Evolutionary conservation across 2,113 vertebrate genomes (phyloP), one percentile per base, ranked within the genome.

Genomic region (Riparia riparia): DNA sequence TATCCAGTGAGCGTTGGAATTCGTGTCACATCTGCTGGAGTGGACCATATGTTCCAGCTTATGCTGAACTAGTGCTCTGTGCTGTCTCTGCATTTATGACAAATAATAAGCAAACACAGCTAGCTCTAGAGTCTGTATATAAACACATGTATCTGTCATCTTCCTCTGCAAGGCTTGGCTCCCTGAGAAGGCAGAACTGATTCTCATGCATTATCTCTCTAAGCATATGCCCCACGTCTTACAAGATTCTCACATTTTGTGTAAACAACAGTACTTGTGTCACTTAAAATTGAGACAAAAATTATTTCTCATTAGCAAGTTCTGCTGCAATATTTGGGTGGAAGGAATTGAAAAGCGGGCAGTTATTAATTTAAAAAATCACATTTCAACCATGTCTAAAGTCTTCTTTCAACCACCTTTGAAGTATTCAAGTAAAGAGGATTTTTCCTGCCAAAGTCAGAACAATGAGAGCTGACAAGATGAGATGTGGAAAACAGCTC

Each of bases 241-340:
- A 71, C 51, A 72, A 77, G 70, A 82, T 54, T 94, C 57, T 65
- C 78, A 88, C 63, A 72, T 68, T 94, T 81, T 81, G 31, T 79
- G 64, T 86, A 88, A 93, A 95, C 87, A 94, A 86, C 65, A 80
- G 83, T 70, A 86, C 51, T 96, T 45, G 45, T 91, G 82, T 63
- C 84, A 85, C 74, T 91, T 91, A 50, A 87, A 88, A 91, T 4
- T 50, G 34, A 94, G 68, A 69, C 50, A 21, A 42, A 42, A 85
- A 85, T 95, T 69, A 84, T 93, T 90, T 82, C 74, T 92, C 51
- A 88, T 95, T 86, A 96, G 87, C 26, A 66, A 96, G 19, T 37
- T 82, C 21, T 54, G 53, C 61, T 86, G 65, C 0, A 2, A 34
- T 95, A 63, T 76, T 93, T 90, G 87, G 31, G 54, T 80, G 29